Evolutionary conservation across 2,888 invertebrate genomes (phyloP).

Genomic region (Aspidiotus rigidus): DNA sequence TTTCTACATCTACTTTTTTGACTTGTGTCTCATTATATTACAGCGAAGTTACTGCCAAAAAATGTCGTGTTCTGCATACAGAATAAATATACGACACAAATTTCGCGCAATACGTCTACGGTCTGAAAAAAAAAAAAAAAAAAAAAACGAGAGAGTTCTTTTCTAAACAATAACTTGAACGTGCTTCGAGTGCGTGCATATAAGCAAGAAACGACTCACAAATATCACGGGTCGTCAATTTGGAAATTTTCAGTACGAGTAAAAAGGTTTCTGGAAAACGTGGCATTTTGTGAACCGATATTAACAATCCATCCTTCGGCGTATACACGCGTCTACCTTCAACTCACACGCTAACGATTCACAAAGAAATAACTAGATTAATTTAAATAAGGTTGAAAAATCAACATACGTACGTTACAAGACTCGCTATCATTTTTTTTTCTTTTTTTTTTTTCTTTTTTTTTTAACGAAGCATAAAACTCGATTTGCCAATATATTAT

Average conservation of each 20-base stretch:
- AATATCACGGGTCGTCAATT: constrained; percentile 4
- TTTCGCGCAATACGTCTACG: neutral
- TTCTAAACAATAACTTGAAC: neutral
- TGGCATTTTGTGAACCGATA: too few relatives aligned
- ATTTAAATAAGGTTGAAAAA: neutral
- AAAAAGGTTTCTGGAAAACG: too few relatives aligned
- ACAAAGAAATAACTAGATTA: too few relatives aligned
- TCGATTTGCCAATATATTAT: neutral
- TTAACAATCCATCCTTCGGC: too few relatives aligned
- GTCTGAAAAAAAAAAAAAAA: too few relatives aligned
- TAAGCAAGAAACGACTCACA: neutral
- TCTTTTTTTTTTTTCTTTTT: neutral
- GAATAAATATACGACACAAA: neutral
- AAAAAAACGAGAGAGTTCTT: neutral
- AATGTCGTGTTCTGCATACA: constrained; percentile 27
- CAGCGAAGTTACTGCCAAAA: constrained; percentile 24
- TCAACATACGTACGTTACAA: neutral
- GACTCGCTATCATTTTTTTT: neutral
- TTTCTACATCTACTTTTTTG: constrained; percentile 3
- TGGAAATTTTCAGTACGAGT: neutral
- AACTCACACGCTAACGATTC: too few relatives aligned
- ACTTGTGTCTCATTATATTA: constrained; percentile 27
- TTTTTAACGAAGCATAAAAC: neutral
- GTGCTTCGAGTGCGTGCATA: neutral
- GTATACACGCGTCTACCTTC: too few relatives aligned